Evolutionary conservation across 2,113 vertebrate species (phyloP).

Genomic region (Furnarius figulus): DNA sequence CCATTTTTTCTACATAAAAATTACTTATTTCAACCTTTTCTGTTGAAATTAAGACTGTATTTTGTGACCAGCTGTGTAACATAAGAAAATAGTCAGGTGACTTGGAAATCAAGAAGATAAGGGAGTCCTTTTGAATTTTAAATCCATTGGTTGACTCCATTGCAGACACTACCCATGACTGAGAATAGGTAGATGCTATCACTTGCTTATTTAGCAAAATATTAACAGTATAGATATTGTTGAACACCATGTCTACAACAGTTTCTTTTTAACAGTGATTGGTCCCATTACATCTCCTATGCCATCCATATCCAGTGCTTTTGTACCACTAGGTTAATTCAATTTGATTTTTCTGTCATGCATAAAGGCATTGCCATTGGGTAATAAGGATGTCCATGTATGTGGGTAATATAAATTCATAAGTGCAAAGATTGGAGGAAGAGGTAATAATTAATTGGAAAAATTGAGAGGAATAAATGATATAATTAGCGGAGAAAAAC

Average conservation of each 20-base stretch:
- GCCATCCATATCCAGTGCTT: not conserved
- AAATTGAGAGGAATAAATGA: not conserved
- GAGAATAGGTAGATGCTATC: not conserved
- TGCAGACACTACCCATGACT: not conserved
- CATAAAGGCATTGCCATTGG: not conserved
- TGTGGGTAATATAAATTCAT: not conserved
- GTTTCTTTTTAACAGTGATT: not conserved
- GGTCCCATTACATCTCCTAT: not conserved
- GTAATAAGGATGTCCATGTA: not conserved
- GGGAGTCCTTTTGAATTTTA: not conserved
- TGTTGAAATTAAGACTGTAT: not conserved
- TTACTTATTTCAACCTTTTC: not conserved
- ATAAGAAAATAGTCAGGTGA: not conserved
- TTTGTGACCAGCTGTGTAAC: not conserved
- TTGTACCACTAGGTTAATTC: not conserved
- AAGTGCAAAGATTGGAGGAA: not conserved
- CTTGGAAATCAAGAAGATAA: not conserved
- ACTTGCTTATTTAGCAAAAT: not conserved
- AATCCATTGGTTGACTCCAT: not conserved
- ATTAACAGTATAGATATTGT: not conserved
- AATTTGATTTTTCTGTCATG: accelerated
- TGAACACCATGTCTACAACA: not conserved
- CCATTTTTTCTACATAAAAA: not conserved
- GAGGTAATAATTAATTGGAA: not conserved
- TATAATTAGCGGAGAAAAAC: not conserved